Base-by-base conservation (phyloP, 37 sponge, comb jelly and placozoan species). In the Eunapius fragilis region DNA sequence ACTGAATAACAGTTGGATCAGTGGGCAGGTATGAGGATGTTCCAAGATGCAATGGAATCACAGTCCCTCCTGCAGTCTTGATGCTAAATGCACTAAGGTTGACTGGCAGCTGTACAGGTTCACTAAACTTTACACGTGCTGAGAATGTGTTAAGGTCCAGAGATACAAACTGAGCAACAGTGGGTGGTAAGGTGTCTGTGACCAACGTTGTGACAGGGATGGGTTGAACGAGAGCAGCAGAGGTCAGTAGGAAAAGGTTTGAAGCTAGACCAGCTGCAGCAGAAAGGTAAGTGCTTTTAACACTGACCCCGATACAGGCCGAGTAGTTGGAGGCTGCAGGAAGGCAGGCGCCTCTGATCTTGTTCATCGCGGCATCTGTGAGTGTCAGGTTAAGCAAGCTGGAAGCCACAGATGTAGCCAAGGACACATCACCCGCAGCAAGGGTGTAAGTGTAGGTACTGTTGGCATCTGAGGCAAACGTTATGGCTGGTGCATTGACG, bases 41-140 rank as follows among this genome's bases (percentile, higher is more conserved):
- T 31, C 75, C 86, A 41, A 75, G n/a, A 0, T 50, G 69, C 14
- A 92, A 49, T 22, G 79, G 81, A 75, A 88, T 69, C 13, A 80
- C 73, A 14, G 3, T 69, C 0, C 25, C 31, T 27, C 85, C 85
- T 27, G 80, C 74, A 71, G 69, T 24, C 2, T 32, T 68, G 3
- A 95, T 78, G 19, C 83, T 79, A 71, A 93, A 87, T 25, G 22
- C 70, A 49, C 80, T 83, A 0, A 86, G 76, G 71, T 90, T 81
- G 23, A 86, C 86, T 34, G 91, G 91, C 19, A 90, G 86, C 31
- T 81, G 76, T n/a, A 96, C 85, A 41, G 89, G 85, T 73, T 94
- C 94, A 49, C 74, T 85, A 71, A 91, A 94, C 35, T 79, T 58
- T 2, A 94, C 78, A 67, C 80, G 90, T 9, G 91, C 26, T 2